Conservation (phyloP, 2,113 vertebrate species). For the Kryptolebias marmoratus region DNA sequence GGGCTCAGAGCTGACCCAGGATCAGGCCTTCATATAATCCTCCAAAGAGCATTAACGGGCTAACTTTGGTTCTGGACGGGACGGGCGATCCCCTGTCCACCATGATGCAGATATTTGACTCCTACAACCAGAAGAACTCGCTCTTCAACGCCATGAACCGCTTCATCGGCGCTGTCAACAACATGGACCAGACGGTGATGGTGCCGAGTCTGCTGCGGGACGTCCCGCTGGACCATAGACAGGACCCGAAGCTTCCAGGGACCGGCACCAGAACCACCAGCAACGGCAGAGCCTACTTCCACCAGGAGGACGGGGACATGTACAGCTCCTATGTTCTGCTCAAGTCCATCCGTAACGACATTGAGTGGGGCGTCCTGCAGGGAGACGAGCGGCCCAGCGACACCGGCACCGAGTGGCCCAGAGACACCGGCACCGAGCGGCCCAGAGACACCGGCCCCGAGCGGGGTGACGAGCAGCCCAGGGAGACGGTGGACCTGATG, state of each 20-base stretch:
- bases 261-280: not conserved
- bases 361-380: constrained; percentile 91
- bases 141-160: constrained; percentile 93
- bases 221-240: constrained; percentile 82
- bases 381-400: constrained; percentile 84
- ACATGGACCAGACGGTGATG: constrained; percentile 98
- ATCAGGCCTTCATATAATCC: constrained; percentile 46
- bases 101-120: constrained; percentile 91
- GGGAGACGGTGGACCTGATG: not conserved
- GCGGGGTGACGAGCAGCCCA: not conserved
- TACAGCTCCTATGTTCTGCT: constrained; percentile 91
- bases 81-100: not conserved
- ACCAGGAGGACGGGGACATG: constrained; percentile 87
- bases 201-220: constrained; percentile 93
- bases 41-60: constrained; percentile 46
- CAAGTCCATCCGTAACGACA: constrained; percentile 93
- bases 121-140: constrained; percentile 91
- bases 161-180: constrained; percentile 93
- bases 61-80: constrained; percentile 38
- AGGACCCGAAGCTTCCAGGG: constrained; percentile 57
- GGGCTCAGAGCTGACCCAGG: not conserved
- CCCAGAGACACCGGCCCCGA: not conserved
- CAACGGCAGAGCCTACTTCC: constrained; percentile 14
- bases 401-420: not conserved
- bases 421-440: not conserved